Evolutionary conservation across 2,797 vertebrate genomes (phyloP), one percentile per base, ranked within the genome.

Genomic region (Bryconaethiops microstoma): DNA sequence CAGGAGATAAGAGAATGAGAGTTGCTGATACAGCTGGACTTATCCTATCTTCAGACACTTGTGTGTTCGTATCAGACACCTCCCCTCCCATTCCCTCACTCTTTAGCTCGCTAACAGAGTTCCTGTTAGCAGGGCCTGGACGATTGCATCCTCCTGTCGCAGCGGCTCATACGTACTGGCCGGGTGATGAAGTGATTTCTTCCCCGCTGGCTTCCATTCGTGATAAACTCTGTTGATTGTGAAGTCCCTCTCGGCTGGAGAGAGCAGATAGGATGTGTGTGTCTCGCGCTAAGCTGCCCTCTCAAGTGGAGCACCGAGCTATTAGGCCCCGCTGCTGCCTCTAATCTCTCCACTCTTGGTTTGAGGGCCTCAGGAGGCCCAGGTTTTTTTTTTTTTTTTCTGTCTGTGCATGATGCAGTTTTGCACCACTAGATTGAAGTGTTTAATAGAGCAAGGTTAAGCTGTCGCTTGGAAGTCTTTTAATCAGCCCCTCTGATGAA

Each of bases 391-490:
- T 77, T 73, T 81, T 76, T 79, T 21, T 71, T 52, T 81, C 82
- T 72, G 70, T 83, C 64, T 62, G 50, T 62, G 81, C n/a, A 64
- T 73, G 79, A 77, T 72, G 63, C 68, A 55, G 86, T 88, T 91
- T 85, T 87, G 88, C 89, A 86, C 88, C 72, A 80, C 29, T 82
- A 88, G 90, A 89, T 91, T 85, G 87, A 85, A 86, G 82, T 84
- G 85, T 86, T 91, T 92, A 91, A 92, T 93, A 93, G 92, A 92
- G 88, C 79, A 83, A 81, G 87, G 88, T 88, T 92, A 93, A 94
- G 91, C 90, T 65, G 65, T 87, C 10, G 59, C 88, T 90, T 88
- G 29, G 86, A 89, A 90, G 90, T 86, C 59, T 90, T 92, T 92
- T 88, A 89, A 87, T 91, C 91, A 65, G 83, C 88, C 84, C 85